These are phyloP conservation scores for Fringilla coelebs DNA, from an alignment of 2,797 vertebrate genomes.

Conservation along the genomic window DNA sequence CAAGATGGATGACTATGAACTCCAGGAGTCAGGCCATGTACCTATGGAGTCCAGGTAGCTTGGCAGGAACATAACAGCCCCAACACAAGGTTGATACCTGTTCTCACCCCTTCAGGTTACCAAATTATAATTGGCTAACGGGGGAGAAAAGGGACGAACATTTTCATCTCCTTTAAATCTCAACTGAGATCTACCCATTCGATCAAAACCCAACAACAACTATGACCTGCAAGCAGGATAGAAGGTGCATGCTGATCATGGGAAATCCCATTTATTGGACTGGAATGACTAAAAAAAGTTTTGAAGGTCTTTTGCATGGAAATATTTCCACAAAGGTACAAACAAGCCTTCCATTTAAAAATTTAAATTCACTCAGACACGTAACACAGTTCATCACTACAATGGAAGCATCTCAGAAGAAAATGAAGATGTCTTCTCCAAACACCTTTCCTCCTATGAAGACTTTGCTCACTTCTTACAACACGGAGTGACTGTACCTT, in stretches of 20 bases:
- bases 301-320: not conserved
- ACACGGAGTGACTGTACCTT: not conserved
- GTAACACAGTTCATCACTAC: not conserved
- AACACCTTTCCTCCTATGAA: not conserved
- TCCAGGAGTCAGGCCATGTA: not conserved
- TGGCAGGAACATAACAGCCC: not conserved
- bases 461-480: not conserved
- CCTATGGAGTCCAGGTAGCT: rapidly evolving
- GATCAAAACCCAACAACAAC: not conserved
- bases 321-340: not conserved
- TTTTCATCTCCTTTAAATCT: not conserved
- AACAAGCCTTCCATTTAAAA: not conserved
- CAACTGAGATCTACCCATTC: not conserved
- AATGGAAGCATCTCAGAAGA: not conserved
- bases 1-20: not conserved
- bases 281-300: not conserved
- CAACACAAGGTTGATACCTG: not conserved
- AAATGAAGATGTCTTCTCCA: not conserved
- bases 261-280: not conserved
- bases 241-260: rapidly evolving
- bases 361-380: not conserved
- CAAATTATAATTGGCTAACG: not conserved
- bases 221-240: not conserved
- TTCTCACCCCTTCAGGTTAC: not conserved
- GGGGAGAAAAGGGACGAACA: not conserved